Conservation (phyloP, 1,140 invertebrate species). For the Heliconius congener region DNA sequence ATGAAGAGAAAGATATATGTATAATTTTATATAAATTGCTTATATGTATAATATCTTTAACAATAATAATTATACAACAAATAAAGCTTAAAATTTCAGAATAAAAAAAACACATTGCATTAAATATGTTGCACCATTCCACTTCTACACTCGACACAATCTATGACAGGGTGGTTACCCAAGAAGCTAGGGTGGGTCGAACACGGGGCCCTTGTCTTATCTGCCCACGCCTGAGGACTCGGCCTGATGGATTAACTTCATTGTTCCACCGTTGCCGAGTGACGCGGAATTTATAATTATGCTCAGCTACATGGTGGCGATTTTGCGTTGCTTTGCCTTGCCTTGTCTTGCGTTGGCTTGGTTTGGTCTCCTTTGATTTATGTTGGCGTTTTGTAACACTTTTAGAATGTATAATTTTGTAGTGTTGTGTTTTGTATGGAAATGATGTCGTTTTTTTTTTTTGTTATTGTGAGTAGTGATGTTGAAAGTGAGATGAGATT, state of each 20-base stretch:
- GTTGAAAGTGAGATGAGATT: too few species aligned
- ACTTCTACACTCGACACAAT: neutral
- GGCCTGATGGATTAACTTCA: conserved; percentile 81
- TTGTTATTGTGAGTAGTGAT: too few species aligned
- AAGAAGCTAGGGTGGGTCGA: conserved; percentile 64
- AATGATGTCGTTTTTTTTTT: too few species aligned
- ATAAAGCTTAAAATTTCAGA: too few species aligned
- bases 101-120: too few species aligned
- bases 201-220: conserved; percentile 75
- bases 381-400: conserved; percentile 27
- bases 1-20: too few species aligned
- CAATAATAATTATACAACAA: too few species aligned
- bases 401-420: conserved; percentile 14
- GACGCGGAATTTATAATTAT: conserved; percentile 80
- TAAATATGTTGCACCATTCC: too few species aligned
- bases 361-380: conserved; percentile 29
- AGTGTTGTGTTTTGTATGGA: too few species aligned
- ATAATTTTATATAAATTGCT: too few species aligned
- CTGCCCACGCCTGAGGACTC: conserved; percentile 68
- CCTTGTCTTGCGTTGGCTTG: conserved; percentile 35
- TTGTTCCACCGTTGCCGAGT: conserved; percentile 74
- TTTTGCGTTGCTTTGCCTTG: conserved; percentile 38
- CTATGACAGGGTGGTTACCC: conserved; percentile 57
- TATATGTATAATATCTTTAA: too few species aligned
- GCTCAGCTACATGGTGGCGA: conserved; percentile 51